A percentile compares a stretch with the other conserved stretches of the same genome.
Evolutionary conservation across 2,888 invertebrate species (phyloP).

Genomic region (Drosophila crucigera): DNA sequence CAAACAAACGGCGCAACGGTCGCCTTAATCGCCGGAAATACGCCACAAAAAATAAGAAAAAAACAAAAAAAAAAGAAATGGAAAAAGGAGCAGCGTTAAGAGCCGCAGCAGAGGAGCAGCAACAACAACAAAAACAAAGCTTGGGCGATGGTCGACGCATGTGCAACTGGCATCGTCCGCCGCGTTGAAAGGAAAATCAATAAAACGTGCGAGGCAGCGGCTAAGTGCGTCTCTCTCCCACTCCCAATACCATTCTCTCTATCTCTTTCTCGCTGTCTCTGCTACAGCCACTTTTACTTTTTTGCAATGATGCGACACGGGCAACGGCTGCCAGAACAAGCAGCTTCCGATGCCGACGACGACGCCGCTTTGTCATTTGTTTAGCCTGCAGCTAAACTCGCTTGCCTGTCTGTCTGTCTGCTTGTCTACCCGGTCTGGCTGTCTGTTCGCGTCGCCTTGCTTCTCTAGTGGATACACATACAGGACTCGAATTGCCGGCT

Average conservation of each 20-base stretch:
- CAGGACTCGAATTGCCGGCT: conserved; percentile 47
- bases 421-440: conserved; percentile 15
- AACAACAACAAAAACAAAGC: not conserved
- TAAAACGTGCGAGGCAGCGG: conserved; percentile 72
- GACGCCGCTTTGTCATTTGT: conserved; percentile 73
- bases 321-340: conserved; percentile 76
- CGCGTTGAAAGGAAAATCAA: conserved; percentile 71
- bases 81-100: conserved; percentile 13
- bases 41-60: conserved; percentile 38
- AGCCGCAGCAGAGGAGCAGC: conserved; percentile 25
- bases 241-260: not conserved
- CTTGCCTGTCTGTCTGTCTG: conserved; percentile 37
- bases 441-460: conserved; percentile 20
- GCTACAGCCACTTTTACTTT: conserved; percentile 72
- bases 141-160: conserved; percentile 67
- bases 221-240: conserved; percentile 28
- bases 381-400: conserved; percentile 79
- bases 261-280: conserved; percentile 1
- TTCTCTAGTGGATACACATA: conserved; percentile 38
- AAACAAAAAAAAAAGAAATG: conserved; percentile 1
- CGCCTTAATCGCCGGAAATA: conserved; percentile 79
- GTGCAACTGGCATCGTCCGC: conserved; percentile 67
- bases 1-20: conserved; percentile 77
- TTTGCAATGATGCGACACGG: conserved; percentile 59
- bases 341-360: conserved; percentile 65